Evolutionary conservation across 2,888 invertebrate species (phyloP), one percentile per base, ranked within the genome.

Genomic region (Andrena marginata): DNA sequence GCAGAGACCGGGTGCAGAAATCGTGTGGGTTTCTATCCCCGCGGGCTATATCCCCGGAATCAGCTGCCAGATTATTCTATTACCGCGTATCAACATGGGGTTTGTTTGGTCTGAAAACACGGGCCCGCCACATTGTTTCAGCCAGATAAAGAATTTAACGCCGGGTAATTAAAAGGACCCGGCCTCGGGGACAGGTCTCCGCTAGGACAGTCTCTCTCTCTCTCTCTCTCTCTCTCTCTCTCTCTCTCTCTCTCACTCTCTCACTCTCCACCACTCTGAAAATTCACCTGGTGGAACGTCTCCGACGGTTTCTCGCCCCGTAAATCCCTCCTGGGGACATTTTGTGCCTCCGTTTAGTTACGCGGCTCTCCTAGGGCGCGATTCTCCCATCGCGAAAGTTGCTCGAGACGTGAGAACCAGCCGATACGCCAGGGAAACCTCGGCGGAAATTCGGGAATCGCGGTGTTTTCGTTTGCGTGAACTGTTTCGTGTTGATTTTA

Each of bases 61-160:
- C 94, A 93, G 94, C 94, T 94, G 95, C 95, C 95, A 96, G 96
- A 96, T 96, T 96, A 96, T 96, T 96, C 96, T 96, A 96, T 96
- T 96, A 96, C 96, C 95, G 95, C 95, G 95, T 95, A 96, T 96
- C 96, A 96, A 96, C 96, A 96, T 95, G 94, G 94, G 95, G 94
- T 94, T 95, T 96, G 96, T 96, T 96, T 96, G 95, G 95, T 96
- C 95, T 95, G 95, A 96, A 96, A 96, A 96, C 96, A 96, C 94
- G 85, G 71, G 89, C 89, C 89, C 89, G 92, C 92, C 93, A 93
- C 95, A 95, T 95, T 95, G 95, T 95, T 96, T 95, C 95, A 95
- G 95, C 94, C 95, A 95, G 95, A 96, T 96, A 95, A 96, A 96
- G 95, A 96, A 96, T 96, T 96, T 95, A 96, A 95, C 95, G 95